Conservation (phyloP, 2,113 vertebrate species). For the Helogale parvula region DNA sequence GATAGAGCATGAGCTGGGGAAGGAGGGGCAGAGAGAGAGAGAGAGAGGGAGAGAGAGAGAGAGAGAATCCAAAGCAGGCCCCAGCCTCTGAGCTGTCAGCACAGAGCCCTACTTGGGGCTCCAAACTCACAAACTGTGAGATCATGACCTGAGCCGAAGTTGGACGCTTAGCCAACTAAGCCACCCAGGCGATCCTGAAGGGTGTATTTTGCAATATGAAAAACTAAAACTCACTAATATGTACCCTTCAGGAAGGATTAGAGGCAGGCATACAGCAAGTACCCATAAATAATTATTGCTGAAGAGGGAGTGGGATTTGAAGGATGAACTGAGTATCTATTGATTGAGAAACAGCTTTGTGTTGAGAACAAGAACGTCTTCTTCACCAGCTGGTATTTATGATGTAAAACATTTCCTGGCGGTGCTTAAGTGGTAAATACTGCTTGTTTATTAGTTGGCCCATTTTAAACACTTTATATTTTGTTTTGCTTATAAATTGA, state of each 20-base stretch:
- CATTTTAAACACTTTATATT: constrained; percentile 33
- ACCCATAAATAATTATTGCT: neutral
- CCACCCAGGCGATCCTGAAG: neutral
- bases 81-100: too few species aligned
- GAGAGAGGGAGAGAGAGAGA: too few species aligned
- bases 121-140: too few species aligned
- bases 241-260: neutral
- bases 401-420: constrained; percentile 29
- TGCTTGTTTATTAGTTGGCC: neutral
- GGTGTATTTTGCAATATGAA: constrained; percentile 15
- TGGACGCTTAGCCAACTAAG: too few species aligned
- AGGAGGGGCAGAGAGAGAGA: too few species aligned
- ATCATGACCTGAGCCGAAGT: too few species aligned
- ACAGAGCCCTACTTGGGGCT: too few species aligned
- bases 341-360: constrained; percentile 5
- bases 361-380: constrained; percentile 12
- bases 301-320: neutral
- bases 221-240: neutral
- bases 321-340: neutral
- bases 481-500: constrained; percentile 37
- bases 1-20: too few species aligned
- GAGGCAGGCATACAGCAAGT: neutral
- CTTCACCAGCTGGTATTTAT: neutral
- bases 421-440: neutral
- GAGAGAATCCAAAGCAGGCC: too few species aligned